These are phyloP conservation scores for Candoia aspera DNA, from an alignment of 2,113 vertebrate species.

Conservation along the genomic window DNA sequence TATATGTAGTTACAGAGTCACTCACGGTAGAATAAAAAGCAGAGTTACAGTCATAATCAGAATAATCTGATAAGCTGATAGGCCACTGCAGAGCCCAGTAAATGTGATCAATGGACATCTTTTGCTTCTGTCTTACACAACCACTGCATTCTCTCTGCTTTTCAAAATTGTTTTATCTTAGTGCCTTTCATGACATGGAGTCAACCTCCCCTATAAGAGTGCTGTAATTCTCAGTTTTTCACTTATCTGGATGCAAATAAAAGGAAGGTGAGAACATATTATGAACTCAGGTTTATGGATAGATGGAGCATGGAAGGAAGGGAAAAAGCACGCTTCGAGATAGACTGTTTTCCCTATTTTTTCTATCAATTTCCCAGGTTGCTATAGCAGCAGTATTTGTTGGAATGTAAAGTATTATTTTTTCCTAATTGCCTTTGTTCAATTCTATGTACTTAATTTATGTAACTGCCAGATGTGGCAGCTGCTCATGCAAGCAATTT, in stretches of 20 bases:
- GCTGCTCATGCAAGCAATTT: neutral
- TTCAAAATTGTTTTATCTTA: neutral
- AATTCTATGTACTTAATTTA: neutral
- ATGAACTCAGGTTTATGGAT: neutral
- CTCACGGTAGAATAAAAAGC: neutral
- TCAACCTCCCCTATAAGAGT: neutral
- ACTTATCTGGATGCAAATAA: neutral
- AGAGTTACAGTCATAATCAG: neutral
- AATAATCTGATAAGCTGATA: neutral
- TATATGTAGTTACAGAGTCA: neutral
- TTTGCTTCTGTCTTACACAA: neutral
- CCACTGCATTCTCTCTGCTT: neutral
- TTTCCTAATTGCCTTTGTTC: neutral
- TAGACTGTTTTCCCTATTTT: neutral
- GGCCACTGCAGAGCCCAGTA: neutral
- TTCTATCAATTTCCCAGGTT: conserved; percentile 1
- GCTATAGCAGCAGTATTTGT: conserved; percentile 12
- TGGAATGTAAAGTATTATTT: neutral
- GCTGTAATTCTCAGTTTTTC: neutral
- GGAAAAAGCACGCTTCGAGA: neutral
- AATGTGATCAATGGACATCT: neutral
- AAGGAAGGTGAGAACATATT: neutral
- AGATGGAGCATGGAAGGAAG: neutral
- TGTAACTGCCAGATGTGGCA: neutral
- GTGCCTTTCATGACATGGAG: neutral